phyloP scores from a whole-genome alignment of 2,888 invertebrate species.

The Dolichomitus sp. region DNA sequence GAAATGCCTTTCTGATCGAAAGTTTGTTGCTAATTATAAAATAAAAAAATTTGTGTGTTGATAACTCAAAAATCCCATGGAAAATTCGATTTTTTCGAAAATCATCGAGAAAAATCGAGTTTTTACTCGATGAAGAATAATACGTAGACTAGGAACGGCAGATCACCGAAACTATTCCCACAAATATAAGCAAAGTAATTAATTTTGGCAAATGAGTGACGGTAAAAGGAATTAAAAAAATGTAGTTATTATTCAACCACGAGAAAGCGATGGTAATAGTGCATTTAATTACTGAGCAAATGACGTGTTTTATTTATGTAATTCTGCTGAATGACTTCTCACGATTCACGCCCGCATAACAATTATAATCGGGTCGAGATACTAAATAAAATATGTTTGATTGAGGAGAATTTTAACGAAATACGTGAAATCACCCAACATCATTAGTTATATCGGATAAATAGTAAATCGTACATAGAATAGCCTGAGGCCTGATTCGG shows the following conservation, averaged over 20 bases:
- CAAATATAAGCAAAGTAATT: neutral
- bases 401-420: conserved; percentile 56
- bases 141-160: no score
- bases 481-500: conserved; percentile 46
- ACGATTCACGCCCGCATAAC: conserved; percentile 38
- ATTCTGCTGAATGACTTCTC: conserved; percentile 42
- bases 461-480: conserved; percentile 53
- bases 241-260: conserved; percentile 13
- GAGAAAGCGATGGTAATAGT: conserved; percentile 30
- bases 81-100: no score
- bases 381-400: conserved; percentile 20
- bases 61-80: no score
- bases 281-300: conserved; percentile 11
- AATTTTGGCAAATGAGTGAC: neutral
- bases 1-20: no score
- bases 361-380: conserved; percentile 45
- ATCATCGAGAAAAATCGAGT: no score
- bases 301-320: neutral
- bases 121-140: no score
- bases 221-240: neutral
- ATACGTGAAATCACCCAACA: conserved; percentile 17
- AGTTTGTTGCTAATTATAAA: no score
- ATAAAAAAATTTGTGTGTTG: no score
- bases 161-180: no score
- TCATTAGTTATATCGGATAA: conserved; percentile 57